Evolutionary conservation across 2,888 invertebrate genomes (phyloP), one percentile per base, ranked within the genome.

Genomic region (Phymatocera aterrima): DNA sequence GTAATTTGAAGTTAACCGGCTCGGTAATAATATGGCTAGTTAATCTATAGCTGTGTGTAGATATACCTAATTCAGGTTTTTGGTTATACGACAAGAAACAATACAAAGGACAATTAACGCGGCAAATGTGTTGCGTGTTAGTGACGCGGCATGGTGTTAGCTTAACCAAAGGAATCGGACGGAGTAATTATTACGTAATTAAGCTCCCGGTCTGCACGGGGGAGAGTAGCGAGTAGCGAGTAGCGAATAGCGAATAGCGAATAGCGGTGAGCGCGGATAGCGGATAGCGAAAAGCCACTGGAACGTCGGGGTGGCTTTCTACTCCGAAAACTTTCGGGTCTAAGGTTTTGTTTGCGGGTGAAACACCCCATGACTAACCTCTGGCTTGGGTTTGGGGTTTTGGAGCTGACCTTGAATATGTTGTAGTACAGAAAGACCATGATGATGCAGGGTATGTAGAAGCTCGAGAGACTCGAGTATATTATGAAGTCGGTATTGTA

Each of bases 401-500:
- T 34, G 46, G n/a, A n/a, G 90, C 93, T 92, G 85, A 98, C 98
- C 94, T 96, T 96, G 93, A 99, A 99, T 92, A 99, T 99, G 92
- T 95, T 96, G 93, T 97, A 98, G 92, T 99, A 99, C 79, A 99
- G 95, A 91, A 97, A 97, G 91, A 99, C 97, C 98, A 99, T 99
- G 90, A 99, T 97, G 89, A 98, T 95, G 91, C 99, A 97, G 48
- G 99, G 99, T 88, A 99, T 98, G 92, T 98, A 99, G 94, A 99
- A 99, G 87, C 99, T 99, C 83, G 97, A 97, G 85, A 99, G 93
- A 77, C 99, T 99, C 15, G 99, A 99, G 92, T 97, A 98, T 88
- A 99, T 96, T 90, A 99, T 97, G 91, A 99, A 99, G 92, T 98
- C 97, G 84, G 98, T 96, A 92, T 98, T 99, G 92, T 98, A 98